phyloP scores from a whole-genome alignment of 2,113 vertebrate genomes.

The Etheostoma spectabile region DNA sequence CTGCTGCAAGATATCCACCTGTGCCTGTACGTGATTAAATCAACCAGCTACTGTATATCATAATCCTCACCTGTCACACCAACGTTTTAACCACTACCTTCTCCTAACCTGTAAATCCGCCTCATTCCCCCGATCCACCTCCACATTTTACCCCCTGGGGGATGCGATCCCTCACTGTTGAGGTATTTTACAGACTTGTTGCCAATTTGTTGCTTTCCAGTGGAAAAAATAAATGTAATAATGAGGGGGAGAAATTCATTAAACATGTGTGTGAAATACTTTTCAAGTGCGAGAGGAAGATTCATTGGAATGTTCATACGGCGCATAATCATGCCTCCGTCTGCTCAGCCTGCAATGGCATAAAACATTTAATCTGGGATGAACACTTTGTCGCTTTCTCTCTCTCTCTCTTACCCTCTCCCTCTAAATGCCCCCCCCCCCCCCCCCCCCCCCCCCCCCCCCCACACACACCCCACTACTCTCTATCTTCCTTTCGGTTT shows the following conservation, averaged over 20 bases:
- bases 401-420: conserved; percentile 54
- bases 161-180: conserved; percentile 47
- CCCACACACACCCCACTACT: too few relatives aligned
- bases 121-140: conserved; percentile 19
- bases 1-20: conserved; percentile 4
- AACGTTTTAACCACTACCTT: conserved; percentile 26
- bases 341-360: conserved; percentile 82
- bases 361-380: conserved; percentile 91
- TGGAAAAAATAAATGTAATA: conserved; percentile 74
- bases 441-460: too few relatives aligned
- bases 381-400: conserved; percentile 78
- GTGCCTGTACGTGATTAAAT: conserved; percentile 7
- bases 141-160: conserved; percentile 41
- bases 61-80: conserved; percentile 25
- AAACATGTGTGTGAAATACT: conserved; percentile 76
- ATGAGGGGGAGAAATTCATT: conserved; percentile 78
- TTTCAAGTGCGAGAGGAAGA: conserved; percentile 76
- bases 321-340: conserved; percentile 86
- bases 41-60: conserved; percentile 12
- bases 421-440: conserved; percentile 30
- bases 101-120: conserved; percentile 39
- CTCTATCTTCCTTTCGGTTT: conserved; percentile 34
- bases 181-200: conserved; percentile 72
- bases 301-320: conserved; percentile 81
- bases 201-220: conserved; percentile 76